These are phyloP conservation scores for Esox lucius DNA, from an alignment of 2,797 vertebrate species.

Conservation along the genomic window DNA sequence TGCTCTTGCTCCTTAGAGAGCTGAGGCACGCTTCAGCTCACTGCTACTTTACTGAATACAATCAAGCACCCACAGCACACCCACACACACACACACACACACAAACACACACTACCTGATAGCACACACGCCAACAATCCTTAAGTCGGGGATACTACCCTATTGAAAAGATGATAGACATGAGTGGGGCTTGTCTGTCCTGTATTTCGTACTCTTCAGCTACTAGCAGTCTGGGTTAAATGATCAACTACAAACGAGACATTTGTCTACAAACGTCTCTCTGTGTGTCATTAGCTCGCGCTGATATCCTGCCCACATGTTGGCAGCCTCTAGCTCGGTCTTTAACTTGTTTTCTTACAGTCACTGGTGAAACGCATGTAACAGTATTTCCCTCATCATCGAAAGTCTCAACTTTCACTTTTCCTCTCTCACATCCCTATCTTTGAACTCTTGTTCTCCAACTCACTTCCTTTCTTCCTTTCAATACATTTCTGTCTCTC, in stretches of 20 bases:
- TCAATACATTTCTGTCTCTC: neutral
- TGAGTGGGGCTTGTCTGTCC: slow-evolving; percentile 34
- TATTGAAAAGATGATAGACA: neutral
- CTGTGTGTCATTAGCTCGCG: neutral
- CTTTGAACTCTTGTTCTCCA: neutral
- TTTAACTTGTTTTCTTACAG: slow-evolving; percentile 2
- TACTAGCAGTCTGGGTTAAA: slow-evolving; percentile 8
- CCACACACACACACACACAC: neutral
- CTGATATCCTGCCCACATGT: neutral
- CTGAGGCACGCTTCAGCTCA: neutral
- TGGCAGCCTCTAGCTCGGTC: neutral
- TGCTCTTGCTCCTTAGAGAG: slow-evolving; percentile 53
- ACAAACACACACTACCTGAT: neutral
- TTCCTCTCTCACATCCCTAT: neutral
- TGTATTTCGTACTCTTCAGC: slow-evolving; percentile 41
- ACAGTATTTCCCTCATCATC: neutral
- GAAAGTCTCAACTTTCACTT: slow-evolving; percentile 35
- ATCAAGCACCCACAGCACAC: neutral
- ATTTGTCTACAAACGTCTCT: neutral
- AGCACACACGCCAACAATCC: neutral
- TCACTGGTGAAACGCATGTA: neutral
- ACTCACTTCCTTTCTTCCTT: neutral
- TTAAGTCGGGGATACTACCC: neutral
- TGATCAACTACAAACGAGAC: neutral
- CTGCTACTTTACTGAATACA: slow-evolving; percentile 1